phyloP scores from a whole-genome alignment of 2,797 vertebrate genomes.

The Poeciliopsis gracilis region DNA sequence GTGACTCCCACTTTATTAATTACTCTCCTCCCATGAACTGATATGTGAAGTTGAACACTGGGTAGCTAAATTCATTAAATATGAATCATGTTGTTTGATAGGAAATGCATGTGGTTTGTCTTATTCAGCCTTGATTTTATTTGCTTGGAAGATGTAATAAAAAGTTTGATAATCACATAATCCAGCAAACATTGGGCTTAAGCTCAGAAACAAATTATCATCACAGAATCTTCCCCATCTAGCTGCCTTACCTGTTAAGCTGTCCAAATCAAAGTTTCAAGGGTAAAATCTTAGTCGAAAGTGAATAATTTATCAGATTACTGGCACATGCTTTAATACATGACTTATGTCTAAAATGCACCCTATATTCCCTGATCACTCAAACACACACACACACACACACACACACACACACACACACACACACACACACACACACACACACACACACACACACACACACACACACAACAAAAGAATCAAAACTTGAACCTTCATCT shows the following conservation, averaged over 20 bases:
- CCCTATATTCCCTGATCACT: slow-evolving; percentile 66
- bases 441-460: not conserved
- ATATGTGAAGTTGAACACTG: slow-evolving; percentile 3
- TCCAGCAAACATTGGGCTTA: not conserved
- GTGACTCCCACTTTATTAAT: slow-evolving; percentile 4
- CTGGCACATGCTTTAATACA: slow-evolving; percentile 10
- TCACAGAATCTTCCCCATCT: not conserved
- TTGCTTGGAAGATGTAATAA: not conserved
- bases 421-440: slow-evolving; percentile 41
- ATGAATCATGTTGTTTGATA: slow-evolving; percentile 6
- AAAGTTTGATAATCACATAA: slow-evolving; percentile 9
- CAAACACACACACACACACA: slow-evolving; percentile 15
- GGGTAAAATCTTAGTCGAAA: not conserved
- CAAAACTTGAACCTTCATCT: slow-evolving; percentile 91
- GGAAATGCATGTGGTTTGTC: slow-evolving; percentile 1
- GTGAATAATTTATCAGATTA: not conserved
- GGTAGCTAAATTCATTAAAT: slow-evolving; percentile 13
- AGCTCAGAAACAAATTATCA: not conserved
- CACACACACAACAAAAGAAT: slow-evolving; percentile 39
- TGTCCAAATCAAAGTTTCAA: not conserved
- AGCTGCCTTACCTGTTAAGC: not conserved
- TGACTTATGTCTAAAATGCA: slow-evolving; percentile 63
- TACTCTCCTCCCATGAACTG: not conserved
- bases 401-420: slow-evolving; percentile 24
- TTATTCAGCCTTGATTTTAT: slow-evolving; percentile 5